A percentile compares a stretch with the other conserved stretches of the same genome.
phyloP scores from a whole-genome alignment of 2,888 invertebrate genomes.

The Athetis lepigone region DNA sequence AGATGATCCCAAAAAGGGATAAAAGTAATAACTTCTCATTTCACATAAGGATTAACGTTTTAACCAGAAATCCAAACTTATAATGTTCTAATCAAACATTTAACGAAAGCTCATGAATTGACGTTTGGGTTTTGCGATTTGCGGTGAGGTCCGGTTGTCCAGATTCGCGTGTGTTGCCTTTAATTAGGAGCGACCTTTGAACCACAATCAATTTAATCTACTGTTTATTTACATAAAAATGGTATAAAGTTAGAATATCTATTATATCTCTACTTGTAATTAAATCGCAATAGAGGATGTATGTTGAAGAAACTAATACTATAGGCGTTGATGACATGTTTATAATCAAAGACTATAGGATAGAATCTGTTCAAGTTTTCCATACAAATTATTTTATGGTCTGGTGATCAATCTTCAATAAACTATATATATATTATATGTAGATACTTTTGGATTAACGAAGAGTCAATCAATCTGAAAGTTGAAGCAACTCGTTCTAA shows the following conservation, averaged over 20 bases:
- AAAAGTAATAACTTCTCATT: slow-evolving; percentile 32
- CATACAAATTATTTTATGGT: too few species aligned
- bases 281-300: too few species aligned
- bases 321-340: too few species aligned
- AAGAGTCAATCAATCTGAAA: too few species aligned
- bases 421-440: too few species aligned
- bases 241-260: slow-evolving; percentile 43
- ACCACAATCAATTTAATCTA: slow-evolving; percentile 48
- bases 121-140: slow-evolving; percentile 53
- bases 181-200: slow-evolving; percentile 61
- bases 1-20: slow-evolving; percentile 32
- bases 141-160: slow-evolving; percentile 42
- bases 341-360: too few species aligned
- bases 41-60: slow-evolving; percentile 35
- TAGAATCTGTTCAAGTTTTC: too few species aligned
- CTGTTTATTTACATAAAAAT: slow-evolving; percentile 58
- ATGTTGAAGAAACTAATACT: too few species aligned
- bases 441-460: too few species aligned
- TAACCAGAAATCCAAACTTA: slow-evolving; percentile 31
- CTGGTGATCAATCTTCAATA: too few species aligned
- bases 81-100: slow-evolving; percentile 52
- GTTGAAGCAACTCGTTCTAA: too few species aligned
- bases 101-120: slow-evolving; percentile 54
- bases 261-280: too few species aligned
- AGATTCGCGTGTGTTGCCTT: slow-evolving; percentile 57